Percentiles rank a stretch among this genome's conserved stretches.
Conservation (phyloP, 2,797 vertebrate species). For the Mormyrops attenuatus region DNA sequence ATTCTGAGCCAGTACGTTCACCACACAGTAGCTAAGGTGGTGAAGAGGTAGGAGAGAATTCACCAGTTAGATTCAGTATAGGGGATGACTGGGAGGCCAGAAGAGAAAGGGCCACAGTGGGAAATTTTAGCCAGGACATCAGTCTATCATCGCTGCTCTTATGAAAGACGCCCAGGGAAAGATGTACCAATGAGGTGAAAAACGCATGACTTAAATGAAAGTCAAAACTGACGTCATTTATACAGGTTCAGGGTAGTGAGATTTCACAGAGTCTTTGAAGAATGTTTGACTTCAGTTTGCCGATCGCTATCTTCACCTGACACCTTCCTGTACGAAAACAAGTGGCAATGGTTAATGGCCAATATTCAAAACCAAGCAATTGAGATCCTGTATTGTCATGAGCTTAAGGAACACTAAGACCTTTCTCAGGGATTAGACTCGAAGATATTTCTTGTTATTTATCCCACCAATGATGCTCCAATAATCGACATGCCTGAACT, state of each 20-base stretch:
- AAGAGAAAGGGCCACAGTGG: not conserved
- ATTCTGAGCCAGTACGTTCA: not conserved
- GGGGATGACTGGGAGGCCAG: not conserved
- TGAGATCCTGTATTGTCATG: not conserved
- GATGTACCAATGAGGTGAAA: not conserved
- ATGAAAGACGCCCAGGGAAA: not conserved
- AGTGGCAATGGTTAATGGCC: not conserved
- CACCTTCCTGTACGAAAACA: not conserved
- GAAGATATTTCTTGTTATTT: not conserved
- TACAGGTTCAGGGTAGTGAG: not conserved
- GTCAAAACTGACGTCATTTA: not conserved
- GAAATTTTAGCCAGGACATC: not conserved
- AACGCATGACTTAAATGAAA: not conserved
- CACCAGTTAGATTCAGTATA: not conserved
- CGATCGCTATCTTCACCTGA: not conserved
- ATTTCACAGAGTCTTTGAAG: not conserved
- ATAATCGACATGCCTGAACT: not conserved
- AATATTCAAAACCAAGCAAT: not conserved
- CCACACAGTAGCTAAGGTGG: not conserved
- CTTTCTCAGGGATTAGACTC: not conserved
- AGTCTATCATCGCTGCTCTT: not conserved
- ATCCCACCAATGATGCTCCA: not conserved
- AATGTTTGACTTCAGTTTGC: not conserved
- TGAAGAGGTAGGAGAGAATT: not conserved
- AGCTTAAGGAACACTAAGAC: not conserved